Evolutionary conservation across 2,113 vertebrate species (phyloP), one percentile per base, ranked within the genome.

Genomic region (Poeciliopsis retropinna): DNA sequence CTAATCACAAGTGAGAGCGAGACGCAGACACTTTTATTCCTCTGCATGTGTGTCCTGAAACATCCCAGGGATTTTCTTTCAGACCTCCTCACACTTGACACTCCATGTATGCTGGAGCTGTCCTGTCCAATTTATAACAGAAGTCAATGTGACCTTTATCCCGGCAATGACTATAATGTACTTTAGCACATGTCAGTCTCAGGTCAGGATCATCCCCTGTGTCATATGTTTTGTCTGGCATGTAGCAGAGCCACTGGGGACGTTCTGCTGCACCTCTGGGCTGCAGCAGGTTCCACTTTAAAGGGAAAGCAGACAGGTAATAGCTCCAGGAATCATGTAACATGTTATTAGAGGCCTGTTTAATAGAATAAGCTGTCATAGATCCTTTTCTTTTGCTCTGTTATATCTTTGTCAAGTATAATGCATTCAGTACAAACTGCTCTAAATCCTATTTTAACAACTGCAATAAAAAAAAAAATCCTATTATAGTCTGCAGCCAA

Each of bases 91-190:
- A 88, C 90, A 92, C 93, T 92, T 88, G 91, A 94, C 92, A 92
- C 92, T 85, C 72, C 79, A 83, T 90, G 90, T 93, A 92, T 92
- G 90, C 88, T 85, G 78, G 84, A 91, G 91, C 94, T 94, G 93
- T 95, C 94, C 92, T 78, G 81, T 94, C 89, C 83, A 90, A 93
- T 95, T 93, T 94, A 91, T 89, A 92, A 64, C 87, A 89, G 80
- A 75, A 89, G 82, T 79, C 92, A 92, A 90, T 88, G 89, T 95
- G 94, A 95, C 94, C 95, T 95, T 95, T 94, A 94, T 94, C 83
- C 87, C 13, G 78, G 91, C 91, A 64, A 84, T 94, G 93, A 93
- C 90, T 90, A 67, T 94, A 93, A 95, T 94, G 92, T 88, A 88
- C 88, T 93, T 92, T 88, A 95, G 93, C 94, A 94, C 92, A 89